Evolutionary conservation across 2,113 vertebrate genomes (phyloP).

Genomic region (Chloebia gouldiae): DNA sequence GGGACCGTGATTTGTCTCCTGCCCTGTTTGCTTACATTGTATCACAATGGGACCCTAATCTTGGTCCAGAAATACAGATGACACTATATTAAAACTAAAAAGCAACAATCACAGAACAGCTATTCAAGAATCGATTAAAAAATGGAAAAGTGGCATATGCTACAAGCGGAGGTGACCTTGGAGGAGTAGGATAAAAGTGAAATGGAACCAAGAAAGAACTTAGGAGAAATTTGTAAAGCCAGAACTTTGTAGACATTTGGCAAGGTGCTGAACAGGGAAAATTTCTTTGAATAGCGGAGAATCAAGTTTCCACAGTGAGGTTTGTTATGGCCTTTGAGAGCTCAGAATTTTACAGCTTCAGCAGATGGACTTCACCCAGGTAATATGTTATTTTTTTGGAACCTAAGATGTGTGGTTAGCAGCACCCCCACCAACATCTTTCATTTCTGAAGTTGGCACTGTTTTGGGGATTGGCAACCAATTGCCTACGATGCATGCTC

Average conservation of each 20-base stretch:
- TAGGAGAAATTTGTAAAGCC: constrained; percentile 10
- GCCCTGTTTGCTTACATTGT: background rate
- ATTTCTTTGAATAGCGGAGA: constrained; percentile 41
- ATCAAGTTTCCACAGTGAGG: constrained; percentile 59
- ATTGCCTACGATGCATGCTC: background rate
- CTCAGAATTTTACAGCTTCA: constrained; percentile 63
- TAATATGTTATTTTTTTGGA: constrained; percentile 64
- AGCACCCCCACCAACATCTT: constrained; percentile 59
- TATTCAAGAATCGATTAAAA: background rate
- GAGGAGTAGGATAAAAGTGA: background rate
- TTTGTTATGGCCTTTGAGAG: constrained; percentile 54
- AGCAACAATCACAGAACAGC: background rate
- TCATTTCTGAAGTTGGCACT: constrained; percentile 54
- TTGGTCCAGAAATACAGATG: background rate
- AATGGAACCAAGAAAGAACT: constrained; percentile 1
- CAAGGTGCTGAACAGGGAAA: constrained; percentile 39
- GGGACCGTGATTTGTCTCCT: background rate
- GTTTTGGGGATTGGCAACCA: constrained; percentile 33
- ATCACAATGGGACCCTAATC: background rate
- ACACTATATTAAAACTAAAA: background rate
- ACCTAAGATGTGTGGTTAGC: constrained; percentile 51
- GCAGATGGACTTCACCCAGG: constrained; percentile 66
- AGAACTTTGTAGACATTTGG: constrained; percentile 34
- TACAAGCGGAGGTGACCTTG: background rate
- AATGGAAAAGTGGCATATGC: background rate